A percentile compares a stretch with the other conserved stretches of the same genome.
Evolutionary conservation across 2,888 invertebrate species (phyloP).

Genomic region (Clanis bilineata): DNA sequence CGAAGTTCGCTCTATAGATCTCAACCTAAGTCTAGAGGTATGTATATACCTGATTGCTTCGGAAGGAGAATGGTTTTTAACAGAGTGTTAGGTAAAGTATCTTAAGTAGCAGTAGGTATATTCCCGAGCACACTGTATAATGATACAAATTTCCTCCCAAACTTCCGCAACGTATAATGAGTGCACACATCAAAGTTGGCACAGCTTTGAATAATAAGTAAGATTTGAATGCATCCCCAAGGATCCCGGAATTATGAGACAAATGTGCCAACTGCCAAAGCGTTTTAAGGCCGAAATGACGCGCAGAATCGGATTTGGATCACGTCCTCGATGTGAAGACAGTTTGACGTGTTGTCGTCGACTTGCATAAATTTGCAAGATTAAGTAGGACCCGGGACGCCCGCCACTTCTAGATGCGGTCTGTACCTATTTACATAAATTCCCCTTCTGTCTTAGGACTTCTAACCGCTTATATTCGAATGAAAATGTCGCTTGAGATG

Average conservation of each 20-base stretch:
- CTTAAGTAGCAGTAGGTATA: neutral
- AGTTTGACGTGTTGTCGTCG: conserved; percentile 76
- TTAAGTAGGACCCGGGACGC: conserved; percentile 58
- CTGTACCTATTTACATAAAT: conserved; percentile 68
- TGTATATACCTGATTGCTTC: too few relatives aligned
- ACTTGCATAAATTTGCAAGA: conserved; percentile 81
- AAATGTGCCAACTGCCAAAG: conserved; percentile 74
- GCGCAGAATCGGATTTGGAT: conserved; percentile 76
- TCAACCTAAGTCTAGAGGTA: too few relatives aligned
- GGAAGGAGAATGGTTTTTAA: too few relatives aligned
- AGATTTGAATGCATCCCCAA: conserved; percentile 50
- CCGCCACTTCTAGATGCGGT: conserved; percentile 48
- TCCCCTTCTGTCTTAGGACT: conserved; percentile 46
- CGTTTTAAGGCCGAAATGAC: conserved; percentile 75
- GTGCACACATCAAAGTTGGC: conserved; percentile 35
- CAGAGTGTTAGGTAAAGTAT: neutral
- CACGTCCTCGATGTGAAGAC: conserved; percentile 71
- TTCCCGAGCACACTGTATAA: neutral
- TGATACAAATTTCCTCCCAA: conserved; percentile 2
- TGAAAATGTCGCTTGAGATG: too few relatives aligned
- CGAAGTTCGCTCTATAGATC: too few relatives aligned
- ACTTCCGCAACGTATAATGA: conserved; percentile 10
- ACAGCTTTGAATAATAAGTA: conserved; percentile 67
- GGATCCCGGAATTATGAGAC: conserved; percentile 69
- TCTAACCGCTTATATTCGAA: too few relatives aligned